Evolutionary conservation across 2,797 vertebrate genomes (phyloP).

Genomic region (Sebastes umbrosus): DNA sequence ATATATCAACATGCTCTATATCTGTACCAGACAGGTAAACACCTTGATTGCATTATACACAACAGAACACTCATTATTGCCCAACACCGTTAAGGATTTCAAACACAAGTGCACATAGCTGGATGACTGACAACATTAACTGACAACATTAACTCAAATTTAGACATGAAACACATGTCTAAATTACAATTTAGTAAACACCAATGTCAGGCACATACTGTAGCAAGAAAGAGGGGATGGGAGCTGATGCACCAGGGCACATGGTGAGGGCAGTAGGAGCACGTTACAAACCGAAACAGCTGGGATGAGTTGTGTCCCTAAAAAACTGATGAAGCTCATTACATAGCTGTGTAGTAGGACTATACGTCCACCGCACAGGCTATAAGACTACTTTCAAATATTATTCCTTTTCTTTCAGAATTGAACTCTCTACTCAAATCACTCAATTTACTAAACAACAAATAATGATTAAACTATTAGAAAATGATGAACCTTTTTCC

Average conservation of each 20-base stretch:
- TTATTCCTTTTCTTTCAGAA: neutral
- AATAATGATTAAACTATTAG: too few species aligned
- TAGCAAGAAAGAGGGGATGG: neutral
- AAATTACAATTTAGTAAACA: neutral
- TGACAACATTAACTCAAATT: neutral
- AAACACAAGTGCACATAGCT: neutral
- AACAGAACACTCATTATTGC: neutral
- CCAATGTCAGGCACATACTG: neutral
- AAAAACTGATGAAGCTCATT: neutral
- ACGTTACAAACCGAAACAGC: neutral
- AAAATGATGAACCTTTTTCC: too few species aligned
- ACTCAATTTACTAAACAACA: too few species aligned
- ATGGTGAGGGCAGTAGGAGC: neutral
- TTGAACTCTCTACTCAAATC: fast-evolving
- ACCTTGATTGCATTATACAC: neutral
- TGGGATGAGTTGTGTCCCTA: neutral
- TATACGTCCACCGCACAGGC: neutral
- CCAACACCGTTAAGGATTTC: neutral
- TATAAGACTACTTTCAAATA: neutral
- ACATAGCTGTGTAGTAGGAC: neutral
- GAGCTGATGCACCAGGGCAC: neutral
- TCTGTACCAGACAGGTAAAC: neutral
- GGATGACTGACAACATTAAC: neutral
- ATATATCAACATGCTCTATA: neutral
- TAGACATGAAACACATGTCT: neutral